phyloP scores from a whole-genome alignment of 1,140 invertebrate genomes.

The Rhopalosiphum maidis region DNA sequence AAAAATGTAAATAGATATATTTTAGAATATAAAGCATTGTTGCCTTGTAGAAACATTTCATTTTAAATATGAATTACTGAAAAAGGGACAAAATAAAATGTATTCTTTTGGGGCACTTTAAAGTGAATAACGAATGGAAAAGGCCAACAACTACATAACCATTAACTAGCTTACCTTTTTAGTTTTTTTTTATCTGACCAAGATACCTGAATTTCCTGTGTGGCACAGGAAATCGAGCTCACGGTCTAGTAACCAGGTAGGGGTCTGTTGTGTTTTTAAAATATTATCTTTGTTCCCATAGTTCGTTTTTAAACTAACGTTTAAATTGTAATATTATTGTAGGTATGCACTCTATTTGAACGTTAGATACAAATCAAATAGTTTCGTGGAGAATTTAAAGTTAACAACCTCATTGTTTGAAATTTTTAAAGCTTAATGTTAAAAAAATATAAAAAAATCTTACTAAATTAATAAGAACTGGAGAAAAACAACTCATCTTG shows the following conservation, averaged over 20 bases:
- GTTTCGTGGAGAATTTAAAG: neutral
- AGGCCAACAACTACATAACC: neutral
- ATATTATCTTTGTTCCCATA: conserved; percentile 43
- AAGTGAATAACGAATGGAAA: neutral
- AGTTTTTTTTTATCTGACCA: conserved; percentile 38
- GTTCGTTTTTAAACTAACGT: neutral
- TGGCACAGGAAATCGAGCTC: conserved; percentile 38
- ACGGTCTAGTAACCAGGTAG: conserved; percentile 47
- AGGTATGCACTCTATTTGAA: neutral
- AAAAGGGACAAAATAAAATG: neutral
- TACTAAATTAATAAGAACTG: neutral
- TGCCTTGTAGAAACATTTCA: neutral
- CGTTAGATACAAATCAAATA: conserved; percentile 11
- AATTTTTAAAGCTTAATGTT: neutral
- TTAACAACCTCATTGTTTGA: conserved; percentile 45
- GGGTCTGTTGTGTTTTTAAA: neutral
- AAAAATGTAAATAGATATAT: neutral
- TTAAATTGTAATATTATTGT: conserved; percentile 8
- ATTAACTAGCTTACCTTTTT: conserved; percentile 24
- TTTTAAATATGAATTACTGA: neutral
- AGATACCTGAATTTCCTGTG: conserved; percentile 47
- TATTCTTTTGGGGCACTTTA: neutral
- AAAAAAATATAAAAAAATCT: neutral
- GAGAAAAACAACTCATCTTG: neutral
- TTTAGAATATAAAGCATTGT: neutral